Conservation (phyloP, 2,888 invertebrate genomes). For the Schizotus pectinicornis region DNA sequence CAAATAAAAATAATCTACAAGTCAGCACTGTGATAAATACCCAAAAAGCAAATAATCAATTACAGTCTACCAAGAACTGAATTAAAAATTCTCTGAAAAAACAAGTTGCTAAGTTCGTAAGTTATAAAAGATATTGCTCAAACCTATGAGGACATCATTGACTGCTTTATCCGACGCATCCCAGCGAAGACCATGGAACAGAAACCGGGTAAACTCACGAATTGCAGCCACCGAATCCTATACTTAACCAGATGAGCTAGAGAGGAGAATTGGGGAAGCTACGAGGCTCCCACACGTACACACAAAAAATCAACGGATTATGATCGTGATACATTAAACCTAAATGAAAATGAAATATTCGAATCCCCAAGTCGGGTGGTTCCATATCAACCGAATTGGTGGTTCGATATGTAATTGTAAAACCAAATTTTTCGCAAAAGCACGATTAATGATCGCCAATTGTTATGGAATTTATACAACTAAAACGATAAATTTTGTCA, state of each 20-base stretch:
- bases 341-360: slow-evolving; percentile 15
- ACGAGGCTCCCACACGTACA: slow-evolving; percentile 15
- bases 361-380: too few species aligned
- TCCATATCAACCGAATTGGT: background rate
- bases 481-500: slow-evolving; percentile 15
- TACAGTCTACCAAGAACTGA: slow-evolving; percentile 24
- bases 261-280: slow-evolving; percentile 7
- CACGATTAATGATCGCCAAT: slow-evolving; percentile 26
- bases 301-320: slow-evolving; percentile 15
- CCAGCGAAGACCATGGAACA: slow-evolving; percentile 52
- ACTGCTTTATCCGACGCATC: slow-evolving; percentile 51
- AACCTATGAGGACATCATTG: slow-evolving; percentile 61
- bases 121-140: slow-evolving; percentile 43
- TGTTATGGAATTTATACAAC: slow-evolving; percentile 13
- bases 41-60: slow-evolving; percentile 26
- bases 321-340: slow-evolving; percentile 17
- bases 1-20: slow-evolving; percentile 9
- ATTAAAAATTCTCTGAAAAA: slow-evolving; percentile 27
- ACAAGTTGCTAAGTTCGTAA: slow-evolving; percentile 19
- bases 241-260: slow-evolving; percentile 11
- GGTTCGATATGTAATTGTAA: slow-evolving; percentile 14
- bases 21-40: slow-evolving; percentile 15
- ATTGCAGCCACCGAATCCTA: slow-evolving; percentile 8
- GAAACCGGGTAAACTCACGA: slow-evolving; percentile 50
- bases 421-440: slow-evolving; percentile 20